A percentile compares a stretch with the other conserved stretches of the same genome.
Evolutionary conservation across 2,113 vertebrate species (phyloP).

Genomic region (Bos taurus): ARS-UCD2.0 NC_037342.1:50283501-50284000

Average conservation of each 20-base stretch:
- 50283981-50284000: neutral
- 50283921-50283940: neutral
- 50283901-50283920: neutral
- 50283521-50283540: no score
- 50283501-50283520: no score
- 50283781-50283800: neutral
- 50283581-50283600: neutral
- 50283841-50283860: neutral
- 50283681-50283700: neutral
- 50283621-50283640: neutral
- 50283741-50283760: neutral
- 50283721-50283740: accelerated
- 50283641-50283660: neutral
- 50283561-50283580: no score
- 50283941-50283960: neutral
- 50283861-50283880: neutral
- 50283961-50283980: neutral
- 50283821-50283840: neutral
- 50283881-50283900: neutral
- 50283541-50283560: no score
- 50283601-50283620: neutral
- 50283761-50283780: neutral
- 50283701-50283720: neutral
- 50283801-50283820: neutral
- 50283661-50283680: neutral